Evolutionary conservation across 53 echinoderm and acorn worm species (phyloP).

Genomic region (Luidia sarsii): DNA sequence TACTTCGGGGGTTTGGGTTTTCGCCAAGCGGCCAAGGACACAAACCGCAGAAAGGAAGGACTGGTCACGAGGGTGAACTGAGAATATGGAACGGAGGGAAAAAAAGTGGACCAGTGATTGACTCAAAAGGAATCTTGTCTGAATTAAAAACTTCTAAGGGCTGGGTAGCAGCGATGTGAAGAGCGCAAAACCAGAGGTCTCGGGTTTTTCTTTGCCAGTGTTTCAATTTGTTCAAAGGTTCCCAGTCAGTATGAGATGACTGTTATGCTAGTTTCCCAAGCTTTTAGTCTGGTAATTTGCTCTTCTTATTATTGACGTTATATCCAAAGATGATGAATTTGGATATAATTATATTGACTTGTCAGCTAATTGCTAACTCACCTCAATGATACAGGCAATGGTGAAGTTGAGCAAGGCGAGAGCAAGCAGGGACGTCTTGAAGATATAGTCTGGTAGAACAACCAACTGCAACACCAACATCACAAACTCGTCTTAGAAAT

Average conservation of each 20-base stretch:
- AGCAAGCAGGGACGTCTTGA: constrained; percentile 30
- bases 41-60: constrained; percentile 11
- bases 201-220: neutral
- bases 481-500: neutral
- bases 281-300: neutral
- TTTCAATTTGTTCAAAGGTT: too few relatives aligned
- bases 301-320: neutral
- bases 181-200: neutral
- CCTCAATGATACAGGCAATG: constrained; percentile 49
- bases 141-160: neutral
- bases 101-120: neutral
- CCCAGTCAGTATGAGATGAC: too few relatives aligned
- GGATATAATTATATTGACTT: too few relatives aligned
- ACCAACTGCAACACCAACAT: constrained; percentile 2
- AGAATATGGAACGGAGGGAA: neutral
- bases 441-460: constrained; percentile 35
- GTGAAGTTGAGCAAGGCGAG: constrained; percentile 33
- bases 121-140: neutral
- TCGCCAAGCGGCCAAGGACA: constrained; percentile 18
- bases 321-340: too few relatives aligned
- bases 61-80: constrained; percentile 43
- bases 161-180: too few relatives aligned
- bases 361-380: too few relatives aligned
- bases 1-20: constrained; percentile 23
- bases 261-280: neutral